Evolutionary conservation across 2,113 vertebrate species (phyloP), one percentile per base, ranked within the genome.

Genomic region (Rhabdomys dilectus): DNA sequence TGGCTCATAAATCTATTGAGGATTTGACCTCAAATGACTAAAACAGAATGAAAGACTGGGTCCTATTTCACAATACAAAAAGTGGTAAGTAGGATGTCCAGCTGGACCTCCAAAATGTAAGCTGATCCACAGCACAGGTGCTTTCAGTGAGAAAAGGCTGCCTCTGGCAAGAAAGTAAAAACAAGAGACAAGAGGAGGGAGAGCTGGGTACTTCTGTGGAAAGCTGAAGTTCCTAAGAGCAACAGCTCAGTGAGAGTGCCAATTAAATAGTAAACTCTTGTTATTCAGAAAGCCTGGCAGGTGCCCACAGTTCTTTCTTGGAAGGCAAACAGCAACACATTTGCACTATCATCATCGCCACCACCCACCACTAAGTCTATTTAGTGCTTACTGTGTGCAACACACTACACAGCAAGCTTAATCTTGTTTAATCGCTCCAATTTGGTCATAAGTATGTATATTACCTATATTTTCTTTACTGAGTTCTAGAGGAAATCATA

Each of bases 31-130:
- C 56, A 7, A 15, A 60, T 85, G 45, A 86, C 53, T 58, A 84
- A 73, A 88, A 56, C 78, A 48, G n/a, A 58, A 73, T 56, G 78
- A 96, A 90, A 82, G 72, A 36, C 45, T 48, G 16, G 51, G 42
- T 42, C 84, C 82, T 73, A 86, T 88, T 89, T 94, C 48, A 93
- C 58, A 91, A 89, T 91, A 66, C 51, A 36, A 76, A 84, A 85
- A 91, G 19, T 58, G n/a, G 62, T 95, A 78, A 80, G 68, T 89
- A 56, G 88, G 94, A 29, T 81, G 10, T 45, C 72, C 81, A 96
- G 31, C 24, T 88, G 42, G 36, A 70, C 24, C 42, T 94, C 39
- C 36, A n/a, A 70, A 93, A 6, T 31, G 58, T 75, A 85, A 58
- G 21, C 48, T 36, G 60, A 88, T 70, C 64, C n/a, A 91, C 24